A percentile compares a stretch with the other conserved stretches of the same genome.
Evolutionary conservation across 2,888 invertebrate genomes (phyloP).

Genomic region (Lomographa bimaculata): DNA sequence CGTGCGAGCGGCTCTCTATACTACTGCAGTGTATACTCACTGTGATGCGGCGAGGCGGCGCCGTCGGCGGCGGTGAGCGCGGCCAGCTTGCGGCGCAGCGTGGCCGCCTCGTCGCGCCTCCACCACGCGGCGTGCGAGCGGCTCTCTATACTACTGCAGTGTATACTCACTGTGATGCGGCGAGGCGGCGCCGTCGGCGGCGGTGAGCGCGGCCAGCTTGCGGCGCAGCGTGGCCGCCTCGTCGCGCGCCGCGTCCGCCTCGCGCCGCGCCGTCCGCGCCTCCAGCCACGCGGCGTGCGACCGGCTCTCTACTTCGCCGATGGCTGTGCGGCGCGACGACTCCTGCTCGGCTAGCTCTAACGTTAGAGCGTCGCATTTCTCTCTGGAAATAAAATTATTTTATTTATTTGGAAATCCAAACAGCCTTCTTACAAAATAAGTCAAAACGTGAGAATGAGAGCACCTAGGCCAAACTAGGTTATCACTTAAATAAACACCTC

Average conservation of each 20-base stretch:
- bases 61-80: constrained; percentile 49
- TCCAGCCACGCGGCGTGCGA: constrained; percentile 94
- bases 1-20: no score
- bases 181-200: constrained; percentile 55
- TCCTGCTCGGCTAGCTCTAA: constrained; percentile 95
- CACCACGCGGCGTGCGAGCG: no score
- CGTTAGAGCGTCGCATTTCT: constrained; percentile 88
- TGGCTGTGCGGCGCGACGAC: constrained; percentile 85
- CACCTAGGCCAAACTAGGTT: no score
- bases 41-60: no score
- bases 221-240: constrained; percentile 65
- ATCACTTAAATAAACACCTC: no score
- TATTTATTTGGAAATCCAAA: no score
- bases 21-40: no score
- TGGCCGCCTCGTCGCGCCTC: constrained; percentile 45
- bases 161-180: constrained; percentile 52
- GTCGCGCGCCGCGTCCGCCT: constrained; percentile 88
- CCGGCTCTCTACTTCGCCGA: constrained; percentile 91
- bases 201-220: constrained; percentile 55
- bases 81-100: constrained; percentile 62
- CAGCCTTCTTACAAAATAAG: no score
- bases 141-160: no score
- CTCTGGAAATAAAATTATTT: constrained; percentile 54
- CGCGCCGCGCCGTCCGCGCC: constrained; percentile 91
- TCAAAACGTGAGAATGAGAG: no score